Evolutionary conservation across 2,888 invertebrate species (phyloP).

Genomic region (Lasioglossum villosulum): DNA sequence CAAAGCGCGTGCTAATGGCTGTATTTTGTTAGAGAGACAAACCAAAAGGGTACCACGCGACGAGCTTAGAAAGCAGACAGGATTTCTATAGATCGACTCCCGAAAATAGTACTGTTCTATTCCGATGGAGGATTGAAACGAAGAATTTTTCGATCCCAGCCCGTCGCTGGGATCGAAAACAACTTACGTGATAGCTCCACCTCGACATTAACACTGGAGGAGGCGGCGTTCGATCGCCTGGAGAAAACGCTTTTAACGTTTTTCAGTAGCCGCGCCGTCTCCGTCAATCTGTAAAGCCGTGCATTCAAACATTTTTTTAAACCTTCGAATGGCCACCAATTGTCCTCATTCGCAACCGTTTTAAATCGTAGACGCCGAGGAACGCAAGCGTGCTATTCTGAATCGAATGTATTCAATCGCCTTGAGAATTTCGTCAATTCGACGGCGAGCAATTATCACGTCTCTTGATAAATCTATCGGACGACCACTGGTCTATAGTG

Average conservation of each 20-base stretch:
- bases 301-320: constrained; percentile 65
- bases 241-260: constrained; percentile 97
- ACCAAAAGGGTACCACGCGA: constrained; percentile 27
- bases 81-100: constrained; percentile 22
- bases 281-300: constrained; percentile 93
- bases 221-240: constrained; percentile 89
- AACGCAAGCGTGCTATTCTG: constrained; percentile 23
- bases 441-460: constrained; percentile 12
- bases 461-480: constrained; percentile 29
- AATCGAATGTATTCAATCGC: constrained; percentile 7
- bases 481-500: constrained; percentile 22
- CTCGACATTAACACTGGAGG: constrained; percentile 92
- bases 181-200: constrained; percentile 97
- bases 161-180: constrained; percentile 77
- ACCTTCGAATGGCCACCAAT: constrained; percentile 42
- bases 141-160: constrained; percentile 32
- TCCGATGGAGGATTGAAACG: not conserved
- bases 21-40: constrained; percentile 10
- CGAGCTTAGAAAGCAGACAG: constrained; percentile 27
- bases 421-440: constrained; percentile 19
- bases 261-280: constrained; percentile 97
- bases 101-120: not conserved
- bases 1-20: constrained; percentile 55
- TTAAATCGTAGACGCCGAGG: constrained; percentile 27
- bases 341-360: constrained; percentile 32